Evolutionary conservation across 2,888 invertebrate species (phyloP), one percentile per base, ranked within the genome.

Genomic region (Meteorus colon): DNA sequence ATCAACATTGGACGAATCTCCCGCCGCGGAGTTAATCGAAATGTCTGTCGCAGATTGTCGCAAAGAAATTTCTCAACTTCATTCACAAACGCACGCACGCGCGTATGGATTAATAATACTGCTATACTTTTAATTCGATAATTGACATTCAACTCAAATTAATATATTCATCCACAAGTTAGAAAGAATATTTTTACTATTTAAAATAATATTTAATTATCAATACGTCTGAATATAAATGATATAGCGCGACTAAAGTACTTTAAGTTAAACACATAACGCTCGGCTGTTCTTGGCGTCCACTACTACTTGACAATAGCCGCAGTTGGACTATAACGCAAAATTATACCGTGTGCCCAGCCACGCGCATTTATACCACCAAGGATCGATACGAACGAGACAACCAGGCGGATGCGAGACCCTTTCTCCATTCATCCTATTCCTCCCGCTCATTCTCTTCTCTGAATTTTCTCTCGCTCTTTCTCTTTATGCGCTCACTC

Each of bases 11-110:
- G 73, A 80, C 75, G 37, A 75, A 72, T 70, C 83, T 82, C 88
- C 88, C 79, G 84, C 83, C 76, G 88, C 75, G 86, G 78, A 81
- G 82, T 88, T 89, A 88, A 89, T 89, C 86, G 89, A 89, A 89
- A 86, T 86, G 89, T 89, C 89, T 84, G 83, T 81, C 77, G 74
- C 89, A 89, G 89, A 88, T 83, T 83, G 82, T 78, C 76, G 24
- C 19, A 73, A 65, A 51, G 41, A 71, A 51, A 27, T 74, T 65
- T 60, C 27, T 45, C 55, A 34, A 27, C 27, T 74, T 45, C 31
- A 60, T 55, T 59, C 41, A 34, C n/a, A 34, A 16, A 3, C 60
- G 24, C 48, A 37, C 24, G 4, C 48, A 48, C 48, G 48, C 19
- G n/a, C 24, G n/a, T 2, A 12, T 16, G 1, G 27, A 60, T 16